Percentiles rank a stretch among this genome's conserved stretches.
Evolutionary conservation across 2,797 vertebrate species (phyloP).

Genomic region (Brachyrhaphis roseni): DNA sequence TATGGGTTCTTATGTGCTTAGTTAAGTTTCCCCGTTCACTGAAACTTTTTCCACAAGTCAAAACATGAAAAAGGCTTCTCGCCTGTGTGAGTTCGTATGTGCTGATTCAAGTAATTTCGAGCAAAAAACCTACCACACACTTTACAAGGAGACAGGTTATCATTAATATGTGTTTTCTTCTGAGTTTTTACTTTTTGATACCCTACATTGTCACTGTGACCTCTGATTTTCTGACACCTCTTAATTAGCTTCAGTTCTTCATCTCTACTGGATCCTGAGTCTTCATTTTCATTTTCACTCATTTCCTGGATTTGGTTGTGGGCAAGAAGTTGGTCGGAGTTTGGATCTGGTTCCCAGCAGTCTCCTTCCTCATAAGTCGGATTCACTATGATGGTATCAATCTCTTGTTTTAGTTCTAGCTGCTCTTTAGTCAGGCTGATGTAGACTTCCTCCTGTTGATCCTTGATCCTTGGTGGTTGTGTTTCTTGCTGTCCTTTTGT

Average conservation of each 20-base stretch:
- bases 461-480: background rate
- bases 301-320: background rate
- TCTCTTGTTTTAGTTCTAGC: background rate
- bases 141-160: background rate
- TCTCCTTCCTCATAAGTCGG: background rate
- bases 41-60: background rate
- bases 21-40: background rate
- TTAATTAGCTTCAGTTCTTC: background rate
- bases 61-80: slow-evolving; percentile 3
- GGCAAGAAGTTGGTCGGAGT: background rate
- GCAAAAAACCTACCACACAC: background rate
- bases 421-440: background rate
- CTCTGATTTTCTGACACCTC: background rate
- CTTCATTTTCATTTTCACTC: background rate
- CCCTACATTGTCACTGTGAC: background rate
- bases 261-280: background rate
- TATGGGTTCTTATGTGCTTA: background rate
- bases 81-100: background rate
- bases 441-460: background rate
- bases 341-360: background rate
- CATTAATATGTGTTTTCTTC: background rate
- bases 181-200: background rate
- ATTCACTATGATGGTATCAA: background rate
- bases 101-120: slow-evolving; percentile 1
- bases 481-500: background rate